These are phyloP conservation scores for Gymnoscopelus braueri DNA, from an alignment of 2,797 vertebrate species.

Conservation along the genomic window DNA sequence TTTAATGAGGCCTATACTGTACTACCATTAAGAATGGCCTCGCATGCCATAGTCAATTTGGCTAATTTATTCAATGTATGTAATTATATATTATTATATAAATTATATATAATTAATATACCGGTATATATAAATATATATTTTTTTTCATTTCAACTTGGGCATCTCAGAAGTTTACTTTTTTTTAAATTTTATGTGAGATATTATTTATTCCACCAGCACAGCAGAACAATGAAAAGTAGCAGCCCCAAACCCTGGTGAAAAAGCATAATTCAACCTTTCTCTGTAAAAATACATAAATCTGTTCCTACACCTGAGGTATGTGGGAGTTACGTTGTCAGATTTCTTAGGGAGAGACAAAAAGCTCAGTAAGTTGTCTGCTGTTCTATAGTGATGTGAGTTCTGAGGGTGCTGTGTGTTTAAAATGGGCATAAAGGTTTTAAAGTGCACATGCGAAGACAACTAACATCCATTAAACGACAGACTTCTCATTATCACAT, in stretches of 20 bases:
- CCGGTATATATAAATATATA: background rate
- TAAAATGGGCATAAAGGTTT: no score
- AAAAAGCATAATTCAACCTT: background rate
- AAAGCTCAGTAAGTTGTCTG: conserved; percentile 27
- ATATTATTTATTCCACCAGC: background rate
- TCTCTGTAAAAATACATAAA: background rate
- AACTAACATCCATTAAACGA: no score
- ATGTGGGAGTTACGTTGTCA: conserved; percentile 5
- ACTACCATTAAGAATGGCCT: conserved; percentile 12
- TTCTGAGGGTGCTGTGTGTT: no score
- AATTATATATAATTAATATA: no score
- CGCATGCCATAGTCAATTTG: conserved; percentile 14
- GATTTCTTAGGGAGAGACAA: conserved; percentile 19
- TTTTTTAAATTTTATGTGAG: background rate
- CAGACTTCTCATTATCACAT: no score
- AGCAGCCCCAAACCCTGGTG: background rate
- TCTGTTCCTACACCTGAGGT: background rate
- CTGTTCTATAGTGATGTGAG: background rate
- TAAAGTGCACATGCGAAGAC: no score
- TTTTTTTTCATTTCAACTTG: background rate
- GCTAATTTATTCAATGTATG: conserved; percentile 8
- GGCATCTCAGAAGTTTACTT: conserved; percentile 18
- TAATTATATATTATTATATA: no score
- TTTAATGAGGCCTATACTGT: conserved; percentile 11
- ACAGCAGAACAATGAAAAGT: background rate